Base-by-base conservation (phyloP, 2,888 invertebrate species). In the Sinohyriopsis cumingii region DNA sequence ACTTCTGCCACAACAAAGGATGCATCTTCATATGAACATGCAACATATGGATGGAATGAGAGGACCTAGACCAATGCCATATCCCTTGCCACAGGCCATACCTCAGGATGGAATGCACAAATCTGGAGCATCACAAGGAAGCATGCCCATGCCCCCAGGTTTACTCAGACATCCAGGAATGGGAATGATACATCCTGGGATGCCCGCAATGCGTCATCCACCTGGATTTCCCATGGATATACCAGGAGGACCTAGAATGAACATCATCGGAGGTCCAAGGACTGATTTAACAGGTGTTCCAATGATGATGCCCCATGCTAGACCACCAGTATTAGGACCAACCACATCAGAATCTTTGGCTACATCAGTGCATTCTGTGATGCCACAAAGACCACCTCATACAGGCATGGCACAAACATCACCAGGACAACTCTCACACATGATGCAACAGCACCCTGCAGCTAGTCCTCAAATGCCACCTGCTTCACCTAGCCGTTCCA, bases 1-100 rank as follows among this genome's bases (percentile, higher is more conserved):
- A n/a, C 75, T 75, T 73, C 77, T 72, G 61, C 67, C 68, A 12
- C 75, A 75, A 53, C 75, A 70, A 19, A 78, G 73, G 24, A 76
- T 77, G 55, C 45, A 45, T 45, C 64, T 71, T 18, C 76, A 71
- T 59, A 71, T 65, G 54, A 70, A 67, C 18, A 71, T 72, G 68
- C 68, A 63, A 61, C 22, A 22, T 5, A 72, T 72, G 69, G 74
- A 67, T 18, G 68, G 65, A 33, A 71, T 77, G 71, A 68, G 77
- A 55, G 69, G 67, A 65, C 71, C 73, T 57, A 62, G 77, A 61
- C 57, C 68, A 7, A 73, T 75, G 67, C 71, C 71, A 9, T 63
- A 67, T 20, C 74, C 68, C 67, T 45, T 70, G 65, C 59, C 75
- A 60, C 67, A 73, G 19, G 65, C 67, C 33, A 68, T 73, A 55